A percentile compares a stretch with the other conserved stretches of the same genome.
phyloP scores from a whole-genome alignment of 2,797 vertebrate genomes.

The Alosa sapidissima region DNA sequence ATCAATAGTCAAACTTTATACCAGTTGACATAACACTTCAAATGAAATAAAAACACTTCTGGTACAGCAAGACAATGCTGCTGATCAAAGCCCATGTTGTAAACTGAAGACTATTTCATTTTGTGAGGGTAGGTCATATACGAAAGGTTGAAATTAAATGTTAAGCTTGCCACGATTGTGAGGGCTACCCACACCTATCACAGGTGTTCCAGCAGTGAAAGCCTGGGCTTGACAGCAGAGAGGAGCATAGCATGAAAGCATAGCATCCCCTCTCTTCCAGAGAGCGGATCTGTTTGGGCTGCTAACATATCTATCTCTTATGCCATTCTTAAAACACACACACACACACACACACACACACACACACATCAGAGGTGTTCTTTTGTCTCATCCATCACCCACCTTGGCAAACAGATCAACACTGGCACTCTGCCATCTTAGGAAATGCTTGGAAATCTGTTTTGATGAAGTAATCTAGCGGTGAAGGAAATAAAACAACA shows the following conservation, averaged over 20 bases:
- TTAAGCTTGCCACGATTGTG: slow-evolving; percentile 44
- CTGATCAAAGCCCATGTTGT: neutral
- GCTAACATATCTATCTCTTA: neutral
- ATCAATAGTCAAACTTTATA: neutral
- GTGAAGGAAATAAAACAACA: neutral
- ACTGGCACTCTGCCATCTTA: neutral
- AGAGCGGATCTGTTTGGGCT: neutral
- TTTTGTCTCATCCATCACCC: neutral
- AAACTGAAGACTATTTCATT: neutral
- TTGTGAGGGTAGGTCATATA: neutral
- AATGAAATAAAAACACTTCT: neutral
- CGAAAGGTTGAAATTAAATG: neutral
- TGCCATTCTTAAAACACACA: neutral
- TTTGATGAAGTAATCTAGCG: slow-evolving; percentile 18
- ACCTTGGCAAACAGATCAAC: neutral
- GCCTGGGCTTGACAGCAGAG: neutral
- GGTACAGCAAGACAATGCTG: neutral
- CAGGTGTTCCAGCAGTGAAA: slow-evolving; percentile 55
- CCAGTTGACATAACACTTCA: neutral
- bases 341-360: slow-evolving; percentile 13
- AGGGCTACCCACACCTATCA: slow-evolving; percentile 56
- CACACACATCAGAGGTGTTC: neutral
- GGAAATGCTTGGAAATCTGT: neutral
- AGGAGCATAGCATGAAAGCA: neutral
- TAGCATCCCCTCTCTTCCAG: slow-evolving; percentile 16